phyloP scores from a whole-genome alignment of 2,797 vertebrate species.

The Crax fasciolata region DNA sequence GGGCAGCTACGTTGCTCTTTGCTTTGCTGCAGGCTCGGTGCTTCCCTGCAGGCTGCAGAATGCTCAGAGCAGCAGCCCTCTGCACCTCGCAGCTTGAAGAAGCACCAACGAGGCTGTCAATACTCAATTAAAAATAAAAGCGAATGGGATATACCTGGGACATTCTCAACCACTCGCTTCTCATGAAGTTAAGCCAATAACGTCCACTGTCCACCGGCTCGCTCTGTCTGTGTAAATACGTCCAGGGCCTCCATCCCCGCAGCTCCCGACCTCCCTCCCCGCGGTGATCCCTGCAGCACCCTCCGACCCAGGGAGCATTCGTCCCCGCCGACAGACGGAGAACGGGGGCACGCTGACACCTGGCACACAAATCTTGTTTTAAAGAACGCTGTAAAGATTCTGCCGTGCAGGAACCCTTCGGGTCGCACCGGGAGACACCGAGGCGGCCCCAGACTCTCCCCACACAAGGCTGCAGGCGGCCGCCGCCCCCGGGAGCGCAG shows the following conservation, averaged over 20 bases:
- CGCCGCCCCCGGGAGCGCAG: too few species aligned
- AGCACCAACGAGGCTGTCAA: constrained; percentile 38
- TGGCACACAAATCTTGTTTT: constrained; percentile 35
- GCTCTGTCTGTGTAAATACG: constrained; percentile 67
- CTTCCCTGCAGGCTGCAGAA: constrained; percentile 58
- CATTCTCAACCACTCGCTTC: constrained; percentile 41
- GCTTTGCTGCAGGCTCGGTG: constrained; percentile 47
- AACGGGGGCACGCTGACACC: constrained; percentile 34
- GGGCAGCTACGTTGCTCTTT: constrained; percentile 28
- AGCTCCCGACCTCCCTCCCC: constrained; percentile 13
- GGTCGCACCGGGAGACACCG: too few species aligned
- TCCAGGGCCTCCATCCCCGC: constrained; percentile 49
- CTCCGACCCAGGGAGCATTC: constrained; percentile 32
- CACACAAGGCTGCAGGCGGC: too few species aligned
- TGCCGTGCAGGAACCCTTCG: neutral
- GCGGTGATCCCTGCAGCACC: constrained; percentile 44
- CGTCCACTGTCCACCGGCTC: constrained; percentile 2
- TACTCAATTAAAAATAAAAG: constrained; percentile 62
- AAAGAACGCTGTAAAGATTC: neutral
- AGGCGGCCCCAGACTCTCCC: too few species aligned
- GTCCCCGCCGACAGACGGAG: constrained; percentile 28
- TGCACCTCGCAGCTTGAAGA: constrained; percentile 23
- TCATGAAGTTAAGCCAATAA: constrained; percentile 62
- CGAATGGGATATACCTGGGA: neutral
- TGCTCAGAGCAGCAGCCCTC: neutral